Evolutionary conservation across 2,797 vertebrate genomes (phyloP), one percentile per base, ranked within the genome.

Genomic region (Coregonus sp.): DNA sequence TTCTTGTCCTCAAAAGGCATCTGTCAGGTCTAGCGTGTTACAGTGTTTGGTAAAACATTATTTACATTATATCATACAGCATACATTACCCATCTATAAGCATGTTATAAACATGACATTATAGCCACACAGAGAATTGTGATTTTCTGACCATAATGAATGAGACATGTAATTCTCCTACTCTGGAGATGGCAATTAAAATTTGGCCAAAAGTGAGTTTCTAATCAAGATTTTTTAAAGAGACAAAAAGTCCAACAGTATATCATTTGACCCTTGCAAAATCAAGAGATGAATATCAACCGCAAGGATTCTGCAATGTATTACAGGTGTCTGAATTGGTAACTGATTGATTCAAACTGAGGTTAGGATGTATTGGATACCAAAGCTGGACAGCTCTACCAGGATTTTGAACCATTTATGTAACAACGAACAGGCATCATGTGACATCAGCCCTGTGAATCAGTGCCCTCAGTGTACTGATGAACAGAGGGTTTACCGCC

Each of bases 371-470:
- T 47, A 47, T 47, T 47, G 40, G 40, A 33, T 66, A 4, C 61
- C 31, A 52, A 89, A 88, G 16, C 80, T 76, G 85, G 84, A 86
- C 84, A 78, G 75, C 68, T 84, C 50, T 83, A 15, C 37, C 0
- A 37, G 29, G 76, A 54, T 76, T 77, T 79, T 83, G 80, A 83
- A 72, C 81, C 3, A 15, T 89, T 92, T 91, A 91, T 76, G 78
- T 89, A 91, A 93, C 78, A 80, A 75, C 70, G 29, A 79, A 51
- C 67, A 80, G 84, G 54, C 78, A 87, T 74, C 83, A 78, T 78
- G 80, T 81, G 77, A 86, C 74, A 81, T 15, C 67, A 70, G 72
- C 75, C 59, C 40, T 35, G 31, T 75, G 65, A 84, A 73, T 74
- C 69, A 6, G 73, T 40, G 74, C 78, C 66, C 81, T 74, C 86